These are phyloP conservation scores for Sinodicranocentrus sp. DNA, from an alignment of 2,888 invertebrate genomes.

Conservation along the genomic window DNA sequence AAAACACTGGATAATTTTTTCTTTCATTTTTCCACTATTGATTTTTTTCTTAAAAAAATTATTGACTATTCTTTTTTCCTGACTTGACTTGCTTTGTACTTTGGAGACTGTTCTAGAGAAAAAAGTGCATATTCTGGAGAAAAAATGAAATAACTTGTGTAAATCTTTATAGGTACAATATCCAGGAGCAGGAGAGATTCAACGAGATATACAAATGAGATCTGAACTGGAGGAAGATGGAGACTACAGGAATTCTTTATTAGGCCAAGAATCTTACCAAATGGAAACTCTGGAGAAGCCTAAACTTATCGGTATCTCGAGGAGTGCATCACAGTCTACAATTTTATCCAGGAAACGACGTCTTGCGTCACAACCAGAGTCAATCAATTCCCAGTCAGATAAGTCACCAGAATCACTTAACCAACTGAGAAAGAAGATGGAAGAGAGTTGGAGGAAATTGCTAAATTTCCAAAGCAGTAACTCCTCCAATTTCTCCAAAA, in stretches of 20 bases:
- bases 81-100: not conserved
- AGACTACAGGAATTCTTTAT: not conserved
- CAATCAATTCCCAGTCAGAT: not conserved
- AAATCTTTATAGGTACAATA: conserved; percentile 44
- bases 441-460: not conserved
- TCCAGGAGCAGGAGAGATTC: conserved; percentile 52
- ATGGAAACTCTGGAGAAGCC: no score
- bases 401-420: not conserved
- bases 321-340: no score
- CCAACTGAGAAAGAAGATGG: not conserved
- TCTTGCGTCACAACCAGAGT: not conserved
- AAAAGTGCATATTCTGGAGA: no score
- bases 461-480: not conserved
- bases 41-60: not conserved
- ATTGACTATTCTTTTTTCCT: not conserved
- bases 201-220: conserved; percentile 59
- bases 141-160: not conserved
- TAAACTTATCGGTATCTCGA: no score
- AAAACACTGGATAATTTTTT: conserved; percentile 2
- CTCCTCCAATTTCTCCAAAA: not conserved
- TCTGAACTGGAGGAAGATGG: not conserved
- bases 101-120: no score
- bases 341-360: not conserved
- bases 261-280: no score
- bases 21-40: not conserved